Conservation (phyloP, 2,113 vertebrate genomes). For the Anas platyrhynchos region DNA sequence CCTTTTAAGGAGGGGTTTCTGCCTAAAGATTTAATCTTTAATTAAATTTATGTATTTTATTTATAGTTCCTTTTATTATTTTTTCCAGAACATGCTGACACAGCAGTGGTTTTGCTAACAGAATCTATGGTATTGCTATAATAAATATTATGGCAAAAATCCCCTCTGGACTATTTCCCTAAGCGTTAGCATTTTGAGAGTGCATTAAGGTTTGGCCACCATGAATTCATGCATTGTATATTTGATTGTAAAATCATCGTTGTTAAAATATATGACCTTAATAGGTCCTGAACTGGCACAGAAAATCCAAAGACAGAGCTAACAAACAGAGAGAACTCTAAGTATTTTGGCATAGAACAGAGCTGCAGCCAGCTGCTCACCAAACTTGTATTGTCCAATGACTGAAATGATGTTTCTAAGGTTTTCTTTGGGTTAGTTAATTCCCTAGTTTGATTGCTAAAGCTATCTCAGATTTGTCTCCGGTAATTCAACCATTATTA, state of each 20-base stretch:
- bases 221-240: slow-evolving; percentile 46
- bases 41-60: slow-evolving; percentile 69
- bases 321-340: not conserved
- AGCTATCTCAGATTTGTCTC: not conserved
- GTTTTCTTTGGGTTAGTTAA: not conserved
- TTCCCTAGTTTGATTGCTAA: not conserved
- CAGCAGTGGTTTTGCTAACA: slow-evolving; percentile 30
- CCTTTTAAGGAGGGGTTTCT: slow-evolving; percentile 3
- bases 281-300: slow-evolving; percentile 15
- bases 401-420: not conserved
- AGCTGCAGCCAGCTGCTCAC: not conserved
- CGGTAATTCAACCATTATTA: not conserved
- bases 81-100: slow-evolving; percentile 57
- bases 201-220: slow-evolving; percentile 38
- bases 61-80: slow-evolving; percentile 51
- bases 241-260: slow-evolving; percentile 45
- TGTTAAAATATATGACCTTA: slow-evolving; percentile 53
- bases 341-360: not conserved
- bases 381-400: not conserved
- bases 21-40: slow-evolving; percentile 54
- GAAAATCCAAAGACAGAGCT: slow-evolving; percentile 2
- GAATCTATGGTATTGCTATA: slow-evolving; percentile 45
- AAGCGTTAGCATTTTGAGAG: slow-evolving; percentile 40
- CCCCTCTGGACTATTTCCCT: slow-evolving; percentile 29
- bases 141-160: slow-evolving; percentile 61